Evolutionary conservation across 2,888 invertebrate species (phyloP).

Genomic region (Brachypalpus laphriformis): DNA sequence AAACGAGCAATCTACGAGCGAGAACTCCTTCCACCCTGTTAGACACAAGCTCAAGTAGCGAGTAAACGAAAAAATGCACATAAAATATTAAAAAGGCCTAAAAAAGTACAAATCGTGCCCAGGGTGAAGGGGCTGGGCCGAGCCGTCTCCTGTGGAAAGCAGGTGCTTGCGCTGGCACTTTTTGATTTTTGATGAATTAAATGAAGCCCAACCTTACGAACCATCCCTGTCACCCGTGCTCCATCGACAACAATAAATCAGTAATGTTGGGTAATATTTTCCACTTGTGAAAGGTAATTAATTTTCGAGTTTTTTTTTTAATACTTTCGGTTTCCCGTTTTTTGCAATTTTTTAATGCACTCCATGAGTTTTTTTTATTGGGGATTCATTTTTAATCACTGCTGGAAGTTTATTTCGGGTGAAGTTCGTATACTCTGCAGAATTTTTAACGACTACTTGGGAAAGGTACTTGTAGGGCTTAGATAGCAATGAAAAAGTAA

Average conservation of each 20-base stretch:
- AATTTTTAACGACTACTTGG: not conserved
- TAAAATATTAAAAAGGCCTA: conserved; percentile 44
- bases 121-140: too few relatives aligned
- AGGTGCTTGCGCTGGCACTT: conserved; percentile 40
- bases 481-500: too few relatives aligned
- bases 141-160: too few relatives aligned
- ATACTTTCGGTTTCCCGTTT: not conserved
- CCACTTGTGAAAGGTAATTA: conserved; percentile 27
- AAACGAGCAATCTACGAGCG: conserved; percentile 37
- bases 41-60: conserved; percentile 5
- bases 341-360: conserved; percentile 21
- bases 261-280: conserved; percentile 9
- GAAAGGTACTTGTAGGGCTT: too few relatives aligned
- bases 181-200: conserved; percentile 47
- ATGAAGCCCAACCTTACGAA: not conserved
- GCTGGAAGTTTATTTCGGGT: not conserved
- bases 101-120: conserved; percentile 37
- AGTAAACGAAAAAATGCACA: conserved; percentile 41
- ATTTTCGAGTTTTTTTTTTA: not conserved
- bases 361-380: not conserved
- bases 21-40: conserved; percentile 10
- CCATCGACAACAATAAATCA: conserved; percentile 12
- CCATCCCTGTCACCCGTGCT: not conserved
- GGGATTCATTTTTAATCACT: not conserved
- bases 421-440: not conserved